Evolutionary conservation across 1,140 invertebrate species (phyloP).

Genomic region (Melitaea cinxia): DNA sequence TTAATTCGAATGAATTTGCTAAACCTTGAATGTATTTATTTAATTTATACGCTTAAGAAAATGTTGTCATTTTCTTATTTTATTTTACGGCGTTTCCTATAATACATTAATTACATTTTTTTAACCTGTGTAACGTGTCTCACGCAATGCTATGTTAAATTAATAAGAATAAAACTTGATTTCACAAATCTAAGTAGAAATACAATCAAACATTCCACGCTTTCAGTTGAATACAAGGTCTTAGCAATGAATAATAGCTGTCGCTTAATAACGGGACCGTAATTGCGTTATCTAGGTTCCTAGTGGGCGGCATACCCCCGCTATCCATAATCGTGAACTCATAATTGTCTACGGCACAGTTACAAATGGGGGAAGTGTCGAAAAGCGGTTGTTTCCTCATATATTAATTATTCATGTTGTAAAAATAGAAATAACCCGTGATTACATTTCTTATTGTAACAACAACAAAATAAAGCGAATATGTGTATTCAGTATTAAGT

Average conservation of each 20-base stretch:
- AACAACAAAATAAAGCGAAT: too few relatives aligned
- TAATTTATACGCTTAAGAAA: not conserved
- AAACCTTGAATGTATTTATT: not conserved
- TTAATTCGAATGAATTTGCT: constrained; percentile 25
- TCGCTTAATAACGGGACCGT: constrained; percentile 68
- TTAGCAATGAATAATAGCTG: constrained; percentile 72
- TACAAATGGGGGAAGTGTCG: constrained; percentile 21
- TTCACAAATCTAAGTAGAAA: constrained; percentile 43
- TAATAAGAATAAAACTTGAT: constrained; percentile 40
- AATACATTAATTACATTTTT: not conserved
- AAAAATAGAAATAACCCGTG: too few relatives aligned
- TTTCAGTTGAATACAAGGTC: constrained; percentile 59
- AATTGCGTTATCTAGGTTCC: constrained; percentile 74
- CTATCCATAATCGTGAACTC: constrained; percentile 66
- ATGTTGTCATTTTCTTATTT: not conserved
- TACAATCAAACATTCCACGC: constrained; percentile 39
- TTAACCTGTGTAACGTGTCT: not conserved
- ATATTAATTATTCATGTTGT: not conserved
- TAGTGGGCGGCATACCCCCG: constrained; percentile 50
- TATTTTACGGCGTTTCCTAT: not conserved
- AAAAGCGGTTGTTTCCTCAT: not conserved
- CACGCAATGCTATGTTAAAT: not conserved
- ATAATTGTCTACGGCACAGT: constrained; percentile 70
- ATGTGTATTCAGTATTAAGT: too few relatives aligned
- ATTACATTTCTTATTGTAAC: too few relatives aligned